Percentiles rank a stretch among this genome's conserved stretches.
Conservation (phyloP, 2,113 vertebrate genomes). For the Chascanopsetta lugubris region DNA sequence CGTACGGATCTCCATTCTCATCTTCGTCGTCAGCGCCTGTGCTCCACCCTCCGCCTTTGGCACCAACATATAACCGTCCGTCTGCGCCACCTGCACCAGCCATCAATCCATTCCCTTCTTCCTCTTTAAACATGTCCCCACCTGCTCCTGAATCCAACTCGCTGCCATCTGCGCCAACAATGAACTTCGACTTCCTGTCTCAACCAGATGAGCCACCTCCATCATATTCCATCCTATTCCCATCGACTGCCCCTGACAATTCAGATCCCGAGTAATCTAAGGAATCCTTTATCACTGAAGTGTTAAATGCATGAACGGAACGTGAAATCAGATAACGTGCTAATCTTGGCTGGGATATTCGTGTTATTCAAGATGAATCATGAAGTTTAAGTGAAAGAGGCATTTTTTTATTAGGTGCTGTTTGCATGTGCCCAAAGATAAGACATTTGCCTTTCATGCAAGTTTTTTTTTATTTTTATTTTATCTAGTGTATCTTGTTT, state of each 20-base stretch:
- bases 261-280: slow-evolving; percentile 26
- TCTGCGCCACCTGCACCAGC: slow-evolving; percentile 30
- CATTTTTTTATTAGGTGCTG: background rate
- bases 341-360: background rate
- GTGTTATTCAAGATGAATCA: background rate
- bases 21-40: slow-evolving; percentile 40
- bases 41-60: slow-evolving; percentile 56
- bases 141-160: slow-evolving; percentile 32
- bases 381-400: background rate
- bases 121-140: slow-evolving; percentile 7
- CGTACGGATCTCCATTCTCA: slow-evolving; percentile 44
- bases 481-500: background rate
- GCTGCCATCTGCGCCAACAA: slow-evolving; percentile 45
- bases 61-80: slow-evolving; percentile 5
- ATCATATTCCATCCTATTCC: slow-evolving; percentile 63
- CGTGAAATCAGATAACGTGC: background rate
- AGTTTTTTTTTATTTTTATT: background rate
- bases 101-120: background rate
- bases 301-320: no score
- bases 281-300: background rate
- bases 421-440: background rate
- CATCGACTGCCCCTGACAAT: slow-evolving; percentile 28
- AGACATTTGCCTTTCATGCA: background rate
- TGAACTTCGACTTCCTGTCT: slow-evolving; percentile 64
- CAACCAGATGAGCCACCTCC: slow-evolving; percentile 62